phyloP scores from a whole-genome alignment of 1,140 invertebrate species.

The Lineus longissimus region DNA sequence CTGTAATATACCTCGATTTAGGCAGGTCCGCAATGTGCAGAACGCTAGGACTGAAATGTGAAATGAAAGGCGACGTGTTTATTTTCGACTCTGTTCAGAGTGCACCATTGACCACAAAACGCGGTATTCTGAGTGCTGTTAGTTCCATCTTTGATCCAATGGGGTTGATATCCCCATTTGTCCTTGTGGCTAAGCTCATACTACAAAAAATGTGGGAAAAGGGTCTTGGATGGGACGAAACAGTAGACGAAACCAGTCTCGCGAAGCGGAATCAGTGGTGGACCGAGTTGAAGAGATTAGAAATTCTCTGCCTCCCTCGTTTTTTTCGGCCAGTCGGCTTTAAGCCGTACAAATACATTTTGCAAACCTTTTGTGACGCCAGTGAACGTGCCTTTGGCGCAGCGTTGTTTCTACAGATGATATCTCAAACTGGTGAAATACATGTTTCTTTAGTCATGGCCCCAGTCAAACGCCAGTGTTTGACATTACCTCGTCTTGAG shows the following conservation, averaged over 20 bases:
- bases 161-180: conserved; percentile 26
- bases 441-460: conserved; percentile 23
- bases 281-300: conserved; percentile 10
- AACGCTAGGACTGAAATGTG: too few relatives aligned
- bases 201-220: conserved; percentile 25
- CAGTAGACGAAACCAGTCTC: conserved; percentile 3
- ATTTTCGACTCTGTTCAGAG: too few relatives aligned
- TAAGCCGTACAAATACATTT: neutral
- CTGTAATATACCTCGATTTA: too few relatives aligned
- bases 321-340: conserved; percentile 20
- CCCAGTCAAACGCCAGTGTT: neutral
- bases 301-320: conserved; percentile 7
- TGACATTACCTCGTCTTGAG: conserved; percentile 24
- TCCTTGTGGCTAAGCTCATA: conserved; percentile 22
- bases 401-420: conserved; percentile 23
- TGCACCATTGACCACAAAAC: conserved; percentile 14
- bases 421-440: neutral
- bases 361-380: conserved; percentile 31
- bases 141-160: conserved; percentile 30
- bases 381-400: conserved; percentile 21
- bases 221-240: conserved; percentile 17
- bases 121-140: conserved; percentile 26
- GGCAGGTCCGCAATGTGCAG: too few relatives aligned
- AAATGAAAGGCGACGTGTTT: too few relatives aligned
- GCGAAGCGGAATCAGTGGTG: conserved; percentile 18